Evolutionary conservation across 2,113 vertebrate species (phyloP).

Genomic region (Leptobrachium ailaonicum): DNA sequence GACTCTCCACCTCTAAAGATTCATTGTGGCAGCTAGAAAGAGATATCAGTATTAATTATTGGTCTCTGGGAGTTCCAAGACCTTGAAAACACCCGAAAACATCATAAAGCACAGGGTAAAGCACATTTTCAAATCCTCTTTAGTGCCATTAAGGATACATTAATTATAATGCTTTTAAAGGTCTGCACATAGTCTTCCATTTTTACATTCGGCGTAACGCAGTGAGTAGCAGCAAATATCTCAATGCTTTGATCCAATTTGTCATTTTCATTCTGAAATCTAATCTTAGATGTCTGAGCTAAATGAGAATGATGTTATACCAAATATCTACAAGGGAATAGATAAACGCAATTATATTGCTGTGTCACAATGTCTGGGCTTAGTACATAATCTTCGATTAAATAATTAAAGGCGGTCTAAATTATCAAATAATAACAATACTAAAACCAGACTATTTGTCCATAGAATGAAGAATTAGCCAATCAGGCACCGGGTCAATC

Average conservation of each 20-base stretch:
- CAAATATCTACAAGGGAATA: background rate
- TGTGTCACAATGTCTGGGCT: background rate
- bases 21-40: background rate
- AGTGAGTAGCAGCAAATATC: background rate
- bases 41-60: background rate
- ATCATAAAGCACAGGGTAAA: background rate
- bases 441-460: too few relatives aligned
- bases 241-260: background rate
- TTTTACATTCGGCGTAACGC: background rate
- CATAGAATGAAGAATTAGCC: too few relatives aligned
- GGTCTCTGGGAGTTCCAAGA: background rate
- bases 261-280: background rate
- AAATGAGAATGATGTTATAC: background rate
- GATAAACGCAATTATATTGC: background rate
- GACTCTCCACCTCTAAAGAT: background rate
- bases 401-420: too few relatives aligned
- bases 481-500: too few relatives aligned
- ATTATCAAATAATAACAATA: too few relatives aligned
- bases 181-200: background rate
- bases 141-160: conserved; percentile 1
- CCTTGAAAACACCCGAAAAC: background rate
- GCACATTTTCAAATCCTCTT: background rate
- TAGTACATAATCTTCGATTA: background rate
- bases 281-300: background rate
- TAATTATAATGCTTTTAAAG: background rate